These are phyloP conservation scores for Synanthedon myopaeformis DNA, from an alignment of 2,888 invertebrate genomes.

Conservation along the genomic window DNA sequence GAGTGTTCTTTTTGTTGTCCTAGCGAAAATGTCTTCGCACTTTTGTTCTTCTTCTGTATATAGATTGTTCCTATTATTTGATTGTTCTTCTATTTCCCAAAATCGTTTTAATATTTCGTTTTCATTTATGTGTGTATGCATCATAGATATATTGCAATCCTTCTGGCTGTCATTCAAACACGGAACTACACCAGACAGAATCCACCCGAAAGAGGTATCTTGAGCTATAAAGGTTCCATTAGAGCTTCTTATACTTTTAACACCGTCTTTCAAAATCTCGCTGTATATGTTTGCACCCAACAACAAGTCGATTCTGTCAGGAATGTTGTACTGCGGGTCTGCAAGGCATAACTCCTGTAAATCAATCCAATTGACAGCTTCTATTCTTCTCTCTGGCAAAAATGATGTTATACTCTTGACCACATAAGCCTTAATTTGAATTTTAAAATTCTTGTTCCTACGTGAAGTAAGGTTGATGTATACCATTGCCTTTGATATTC, in stretches of 20 bases:
- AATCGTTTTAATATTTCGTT: conserved; percentile 8
- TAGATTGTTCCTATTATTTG: conserved; percentile 1
- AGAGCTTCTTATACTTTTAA: conserved; percentile 2
- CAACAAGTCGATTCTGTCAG: conserved; percentile 6
- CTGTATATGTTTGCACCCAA: conserved; percentile 7
- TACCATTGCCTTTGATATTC: conserved; percentile 6
- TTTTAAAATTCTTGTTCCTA: conserved; percentile 2
- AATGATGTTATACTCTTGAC: conserved; percentile 7
- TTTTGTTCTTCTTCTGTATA: conserved; percentile 4
- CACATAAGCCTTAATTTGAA: conserved; percentile 10
- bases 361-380: conserved; percentile 1
- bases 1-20: conserved; percentile 6
- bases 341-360: conserved; percentile 1
- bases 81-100: conserved; percentile 10
- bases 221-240: conserved; percentile 8
- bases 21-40: conserved; percentile 6
- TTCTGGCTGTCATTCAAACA: background rate
- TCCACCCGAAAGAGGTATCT: conserved; percentile 11
- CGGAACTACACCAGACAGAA: conserved; percentile 7
- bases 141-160: background rate
- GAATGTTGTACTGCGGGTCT: conserved; percentile 5
- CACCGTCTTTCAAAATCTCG: conserved; percentile 2
- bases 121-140: conserved; percentile 4
- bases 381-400: conserved; percentile 4
- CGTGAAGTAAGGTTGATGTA: conserved; percentile 9